These are phyloP conservation scores for Rachycentron canadum DNA, from an alignment of 2,797 vertebrate species.

Conservation along the genomic window DNA sequence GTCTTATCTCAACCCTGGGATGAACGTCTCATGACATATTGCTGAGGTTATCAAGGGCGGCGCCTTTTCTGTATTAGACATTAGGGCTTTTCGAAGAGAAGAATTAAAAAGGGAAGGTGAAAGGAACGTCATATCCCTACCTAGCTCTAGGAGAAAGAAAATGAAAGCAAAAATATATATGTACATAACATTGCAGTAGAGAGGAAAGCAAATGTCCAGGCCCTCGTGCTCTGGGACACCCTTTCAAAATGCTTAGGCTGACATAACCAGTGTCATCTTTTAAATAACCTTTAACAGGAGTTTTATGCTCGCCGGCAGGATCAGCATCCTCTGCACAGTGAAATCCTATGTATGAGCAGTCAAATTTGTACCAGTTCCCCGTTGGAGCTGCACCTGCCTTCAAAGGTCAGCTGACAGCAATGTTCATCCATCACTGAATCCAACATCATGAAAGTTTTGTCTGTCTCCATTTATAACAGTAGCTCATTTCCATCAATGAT, in stretches of 20 bases:
- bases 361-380: conserved; percentile 11
- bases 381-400: background rate
- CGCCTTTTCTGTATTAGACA: conserved; percentile 11
- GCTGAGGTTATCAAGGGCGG: conserved; percentile 45
- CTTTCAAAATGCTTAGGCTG: conserved; percentile 56
- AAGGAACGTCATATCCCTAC: conserved; percentile 46
- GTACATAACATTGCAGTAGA: conserved; percentile 33
- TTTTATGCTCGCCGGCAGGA: conserved; percentile 14
- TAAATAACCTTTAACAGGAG: conserved; percentile 38
- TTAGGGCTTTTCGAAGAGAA: conserved; percentile 30
- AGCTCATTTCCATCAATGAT: conserved; percentile 8
- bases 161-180: conserved; percentile 35
- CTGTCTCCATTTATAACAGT: background rate
- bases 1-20: conserved; percentile 1
- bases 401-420: conserved; percentile 5
- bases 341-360: conserved; percentile 12
- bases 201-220: conserved; percentile 43
- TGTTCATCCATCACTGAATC: background rate
- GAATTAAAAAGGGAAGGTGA: conserved; percentile 43
- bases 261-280: conserved; percentile 46
- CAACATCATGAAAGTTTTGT: background rate
- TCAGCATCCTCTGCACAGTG: background rate
- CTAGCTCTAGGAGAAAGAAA: conserved; percentile 52
- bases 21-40: conserved; percentile 32
- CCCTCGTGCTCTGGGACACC: conserved; percentile 49